These are phyloP conservation scores for Zygothrica quintamaculata DNA, from an alignment of 2,888 invertebrate species.

Conservation along the genomic window DNA sequence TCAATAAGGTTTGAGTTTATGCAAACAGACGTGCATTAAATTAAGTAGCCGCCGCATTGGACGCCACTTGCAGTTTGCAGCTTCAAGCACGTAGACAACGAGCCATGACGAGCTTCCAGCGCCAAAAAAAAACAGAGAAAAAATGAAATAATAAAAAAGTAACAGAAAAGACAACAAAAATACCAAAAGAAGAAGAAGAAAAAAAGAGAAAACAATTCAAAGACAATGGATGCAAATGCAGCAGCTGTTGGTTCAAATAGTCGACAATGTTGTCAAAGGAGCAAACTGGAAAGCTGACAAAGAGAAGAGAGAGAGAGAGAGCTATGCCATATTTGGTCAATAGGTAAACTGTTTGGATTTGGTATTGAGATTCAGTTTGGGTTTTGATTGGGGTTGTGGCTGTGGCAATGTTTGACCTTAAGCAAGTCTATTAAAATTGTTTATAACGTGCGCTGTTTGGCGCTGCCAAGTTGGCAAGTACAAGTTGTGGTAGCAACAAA, in stretches of 20 bases:
- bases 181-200: too few species aligned
- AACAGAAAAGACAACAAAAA: constrained; percentile 13
- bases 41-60: constrained; percentile 74
- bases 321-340: neutral
- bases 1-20: constrained; percentile 79
- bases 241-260: constrained; percentile 35
- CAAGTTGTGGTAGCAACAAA: constrained; percentile 35
- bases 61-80: constrained; percentile 62
- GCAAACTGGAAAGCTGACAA: constrained; percentile 6
- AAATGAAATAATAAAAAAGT: constrained; percentile 27
- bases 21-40: constrained; percentile 81
- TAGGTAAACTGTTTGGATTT: constrained; percentile 16
- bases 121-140: constrained; percentile 28
- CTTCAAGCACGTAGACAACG: constrained; percentile 66
- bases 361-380: too few species aligned
- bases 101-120: constrained; percentile 3
- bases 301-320: neutral
- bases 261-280: constrained; percentile 65
- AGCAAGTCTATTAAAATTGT: constrained; percentile 81
- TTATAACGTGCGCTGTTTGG: constrained; percentile 61
- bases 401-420: constrained; percentile 67
- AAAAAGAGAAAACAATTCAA: too few species aligned
- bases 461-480: constrained; percentile 31
- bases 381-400: too few species aligned
- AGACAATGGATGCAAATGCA: constrained; percentile 48